Evolutionary conservation across 1,140 invertebrate genomes (phyloP), one percentile per base, ranked within the genome.

Genomic region (Caenorhabditis briggsae): DNA sequence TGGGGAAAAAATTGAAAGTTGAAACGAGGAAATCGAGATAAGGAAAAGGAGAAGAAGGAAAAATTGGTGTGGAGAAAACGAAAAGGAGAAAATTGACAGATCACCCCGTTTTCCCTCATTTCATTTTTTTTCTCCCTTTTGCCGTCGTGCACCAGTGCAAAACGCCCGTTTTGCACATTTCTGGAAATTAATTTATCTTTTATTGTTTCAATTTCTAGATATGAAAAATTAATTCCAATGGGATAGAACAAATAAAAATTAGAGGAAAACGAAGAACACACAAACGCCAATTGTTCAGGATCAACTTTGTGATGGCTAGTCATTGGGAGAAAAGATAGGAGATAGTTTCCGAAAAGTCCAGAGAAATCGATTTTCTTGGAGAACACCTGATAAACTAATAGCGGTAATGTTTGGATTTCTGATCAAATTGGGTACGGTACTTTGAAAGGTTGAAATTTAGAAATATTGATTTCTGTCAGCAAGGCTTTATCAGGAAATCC

Each of bases 21-120:
- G 64, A 78, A 78, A 78, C 46, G 70, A 50, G 33, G 33, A 78
- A 78, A 78, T 70, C 33, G 64, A 78, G 70, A 78, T 78, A 78
- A 78, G 70, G 23, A 78, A 8, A 74, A 64, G 14, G 5, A 53
- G 50, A 5, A 53, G 50, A 53, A 53, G 56, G n/a, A 58, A n/a
- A n/a, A 58, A n/a, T n/a, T 20, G 20, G 23, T 25, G 59, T 8
- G n/a, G 20, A 18, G 41, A 70, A 43, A 70, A 43, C 18, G 56
- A 46, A 70, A 70, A 70, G 6, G 64, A 33, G 33, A 70, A 70
- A 70, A 70, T 46, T 70, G 64, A 70, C 64, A 70, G 16, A 70
- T 70, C 64, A 33, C n/a, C 14, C 43, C 64, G 64, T 18, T 70
- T 70, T 70, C 16, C 20, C 59, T 64, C 59, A 64, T 33, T 64